Conservation (phyloP, 2,113 vertebrate genomes). For the Odocoileus hemionus region DNA sequence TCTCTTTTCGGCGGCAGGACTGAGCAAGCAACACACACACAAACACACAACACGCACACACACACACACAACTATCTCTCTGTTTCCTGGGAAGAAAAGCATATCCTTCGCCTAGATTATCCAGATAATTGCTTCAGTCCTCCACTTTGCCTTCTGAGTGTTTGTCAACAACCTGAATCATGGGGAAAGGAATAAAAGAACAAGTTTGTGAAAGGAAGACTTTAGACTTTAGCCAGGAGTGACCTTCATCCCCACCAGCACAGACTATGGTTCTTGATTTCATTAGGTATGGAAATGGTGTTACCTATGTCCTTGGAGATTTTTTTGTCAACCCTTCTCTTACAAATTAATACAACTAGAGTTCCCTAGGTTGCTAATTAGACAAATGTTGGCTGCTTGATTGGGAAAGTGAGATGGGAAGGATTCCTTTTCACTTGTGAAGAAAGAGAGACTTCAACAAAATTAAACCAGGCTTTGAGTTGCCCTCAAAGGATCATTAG, state of each 20-base stretch:
- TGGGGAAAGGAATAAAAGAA: constrained; percentile 49
- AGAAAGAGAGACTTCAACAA: constrained; percentile 45
- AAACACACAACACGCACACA: background rate
- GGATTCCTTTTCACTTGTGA: constrained; percentile 52
- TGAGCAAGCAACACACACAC: background rate
- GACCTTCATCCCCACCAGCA: background rate
- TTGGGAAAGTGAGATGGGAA: constrained; percentile 52
- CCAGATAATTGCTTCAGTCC: constrained; percentile 48
- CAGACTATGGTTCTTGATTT: constrained; percentile 43
- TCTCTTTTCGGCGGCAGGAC: background rate
- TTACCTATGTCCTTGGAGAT: constrained; percentile 59
- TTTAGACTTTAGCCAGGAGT: constrained; percentile 64
- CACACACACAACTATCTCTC: background rate
- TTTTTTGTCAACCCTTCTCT: constrained; percentile 60
- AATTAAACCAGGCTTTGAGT: constrained; percentile 36
- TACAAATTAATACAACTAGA: constrained; percentile 66
- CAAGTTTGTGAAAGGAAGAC: constrained; percentile 55
- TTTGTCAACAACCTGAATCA: constrained; percentile 61
- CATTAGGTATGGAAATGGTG: constrained; percentile 64
- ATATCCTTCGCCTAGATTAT: constrained; percentile 56
- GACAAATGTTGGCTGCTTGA: constrained; percentile 64
- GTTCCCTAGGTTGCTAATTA: constrained; percentile 69
- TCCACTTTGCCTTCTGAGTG: constrained; percentile 50
- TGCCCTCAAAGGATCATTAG: background rate
- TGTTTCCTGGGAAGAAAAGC: constrained; percentile 46